These are phyloP conservation scores for Leptobrachium leishanense DNA, from an alignment of 2,113 vertebrate genomes.

Conservation along the genomic window DNA sequence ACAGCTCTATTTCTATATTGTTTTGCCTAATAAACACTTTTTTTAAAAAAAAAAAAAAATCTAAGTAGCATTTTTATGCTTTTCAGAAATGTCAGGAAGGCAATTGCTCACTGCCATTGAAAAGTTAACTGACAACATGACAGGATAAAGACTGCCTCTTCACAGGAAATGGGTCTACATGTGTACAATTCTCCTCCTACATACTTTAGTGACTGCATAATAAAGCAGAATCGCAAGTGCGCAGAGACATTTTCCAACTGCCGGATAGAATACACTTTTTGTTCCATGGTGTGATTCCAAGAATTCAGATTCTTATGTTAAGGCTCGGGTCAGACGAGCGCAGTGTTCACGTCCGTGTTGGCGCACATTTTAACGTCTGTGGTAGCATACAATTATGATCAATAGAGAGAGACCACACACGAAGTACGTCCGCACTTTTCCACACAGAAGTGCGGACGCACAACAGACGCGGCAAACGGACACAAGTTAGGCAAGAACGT, in stretches of 20 bases:
- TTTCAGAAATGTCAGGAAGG: background rate
- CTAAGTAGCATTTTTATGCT: background rate
- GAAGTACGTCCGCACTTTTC: too few relatives aligned
- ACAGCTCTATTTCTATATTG: background rate
- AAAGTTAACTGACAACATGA: background rate
- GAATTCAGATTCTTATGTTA: too few relatives aligned
- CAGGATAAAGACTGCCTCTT: background rate
- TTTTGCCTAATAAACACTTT: background rate
- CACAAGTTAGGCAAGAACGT: too few relatives aligned
- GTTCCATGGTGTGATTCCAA: too few relatives aligned
- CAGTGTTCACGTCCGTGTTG: too few relatives aligned
- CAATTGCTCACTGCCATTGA: background rate
- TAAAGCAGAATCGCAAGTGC: background rate
- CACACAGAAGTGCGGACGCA: too few relatives aligned
- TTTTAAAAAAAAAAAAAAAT: background rate
- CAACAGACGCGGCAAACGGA: too few relatives aligned
- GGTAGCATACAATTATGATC: too few relatives aligned
- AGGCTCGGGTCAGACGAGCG: too few relatives aligned
- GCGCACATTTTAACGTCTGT: too few relatives aligned
- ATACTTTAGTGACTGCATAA: conserved; percentile 22
- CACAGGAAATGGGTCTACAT: background rate
- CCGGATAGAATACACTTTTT: background rate
- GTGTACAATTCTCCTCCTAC: conserved; percentile 3
- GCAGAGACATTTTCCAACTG: background rate
- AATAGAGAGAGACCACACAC: too few relatives aligned